Evolutionary conservation across 2,888 invertebrate species (phyloP).

Genomic region (Punctoribates punctum): DNA sequence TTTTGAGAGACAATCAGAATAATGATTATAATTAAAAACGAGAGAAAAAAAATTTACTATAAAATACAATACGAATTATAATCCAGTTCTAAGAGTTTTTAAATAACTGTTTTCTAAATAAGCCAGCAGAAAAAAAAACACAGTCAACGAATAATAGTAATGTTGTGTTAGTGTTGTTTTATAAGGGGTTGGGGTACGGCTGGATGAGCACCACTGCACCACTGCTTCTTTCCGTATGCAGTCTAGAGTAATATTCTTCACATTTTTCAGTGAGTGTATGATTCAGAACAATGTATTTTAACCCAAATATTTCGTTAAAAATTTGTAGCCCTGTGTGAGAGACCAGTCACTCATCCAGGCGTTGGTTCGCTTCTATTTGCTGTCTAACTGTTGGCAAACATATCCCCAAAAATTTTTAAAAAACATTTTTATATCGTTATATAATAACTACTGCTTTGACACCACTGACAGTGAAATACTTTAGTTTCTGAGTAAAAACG

Average conservation of each 20-base stretch:
- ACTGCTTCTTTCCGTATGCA: constrained; percentile 29
- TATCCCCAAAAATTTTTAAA: neutral
- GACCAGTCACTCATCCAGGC: constrained; percentile 17
- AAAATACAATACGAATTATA: neutral
- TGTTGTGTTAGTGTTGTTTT: neutral
- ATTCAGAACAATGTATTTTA: constrained; percentile 20
- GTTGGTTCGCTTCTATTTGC: neutral
- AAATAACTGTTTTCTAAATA: too few species aligned
- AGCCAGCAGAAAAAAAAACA: neutral
- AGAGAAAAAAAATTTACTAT: neutral
- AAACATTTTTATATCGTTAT: neutral
- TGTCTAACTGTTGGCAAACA: neutral
- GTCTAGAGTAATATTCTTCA: neutral
- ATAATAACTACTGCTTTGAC: neutral
- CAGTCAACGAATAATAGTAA: neutral
- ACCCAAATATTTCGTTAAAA: neutral
- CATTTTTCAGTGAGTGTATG: neutral
- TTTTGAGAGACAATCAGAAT: neutral
- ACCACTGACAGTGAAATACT: neutral
- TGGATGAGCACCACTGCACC: constrained; percentile 34
- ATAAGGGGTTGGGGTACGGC: neutral
- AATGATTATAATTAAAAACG: neutral
- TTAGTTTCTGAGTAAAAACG: too few species aligned
- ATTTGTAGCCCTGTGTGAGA: neutral
- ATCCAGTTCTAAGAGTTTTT: neutral